Evolutionary conservation across 2,888 invertebrate genomes (phyloP), one percentile per base, ranked within the genome.

Genomic region (Sphinx pinastri): DNA sequence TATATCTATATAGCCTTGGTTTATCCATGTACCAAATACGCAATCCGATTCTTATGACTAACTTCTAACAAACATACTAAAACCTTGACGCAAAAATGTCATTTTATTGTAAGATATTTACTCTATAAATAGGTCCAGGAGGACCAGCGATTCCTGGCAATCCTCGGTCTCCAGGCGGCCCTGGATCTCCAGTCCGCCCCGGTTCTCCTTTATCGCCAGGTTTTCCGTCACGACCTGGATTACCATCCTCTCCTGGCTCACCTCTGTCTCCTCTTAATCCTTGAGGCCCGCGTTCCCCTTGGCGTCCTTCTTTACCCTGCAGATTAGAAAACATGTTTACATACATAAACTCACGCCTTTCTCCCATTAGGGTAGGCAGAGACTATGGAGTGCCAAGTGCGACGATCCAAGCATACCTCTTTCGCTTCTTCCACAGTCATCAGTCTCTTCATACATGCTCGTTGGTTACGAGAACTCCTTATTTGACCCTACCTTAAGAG

Each of bases 171-270:
- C 97, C 96, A 73, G 89, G 89, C 55, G 92, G 88, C 7, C 97
- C 97, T n/a, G 96, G 95, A 71, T 93, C 84, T 5, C 97, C 97
- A 80, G 96, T 96, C 70, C 94, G 91, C 55, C 97, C 97, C 66
- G 96, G 95, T 76, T 96, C 96, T 63, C 97, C 97, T 89, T 97
- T 97, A 19, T 94, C 94, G 54, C 97, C 97, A 80, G 95, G 96
- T 60, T 95, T 90, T 12, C 92, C 92, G 68, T 87, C 82, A 12
- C 16, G 77, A 1, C 92, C 91, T 11, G 82, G 80, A 14, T 25
- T 71, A 0, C 98, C 98, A 75, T 96, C 96, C 38, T 95, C 91
- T 66, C 98, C 98, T 74, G 95, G 94, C 87, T 97, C 87, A 47
- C 94, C 94, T 71, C 89, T 93, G 1, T 58, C 58, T 58, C 58